Conservation (phyloP, 2,113 vertebrate genomes). For the Neopipo cinnamomea region DNA sequence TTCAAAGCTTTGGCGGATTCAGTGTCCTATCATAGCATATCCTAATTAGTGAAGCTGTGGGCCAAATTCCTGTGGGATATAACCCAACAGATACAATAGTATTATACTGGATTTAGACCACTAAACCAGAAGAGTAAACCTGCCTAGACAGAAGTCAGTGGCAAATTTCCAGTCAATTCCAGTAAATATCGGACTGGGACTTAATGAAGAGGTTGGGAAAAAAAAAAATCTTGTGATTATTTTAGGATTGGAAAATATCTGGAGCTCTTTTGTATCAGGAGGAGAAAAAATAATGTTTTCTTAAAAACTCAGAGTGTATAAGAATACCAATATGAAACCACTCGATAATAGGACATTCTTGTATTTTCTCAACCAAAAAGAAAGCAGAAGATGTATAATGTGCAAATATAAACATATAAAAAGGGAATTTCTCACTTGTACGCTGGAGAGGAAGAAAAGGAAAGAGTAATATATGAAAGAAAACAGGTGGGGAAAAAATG, state of each 20-base stretch:
- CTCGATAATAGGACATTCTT: neutral
- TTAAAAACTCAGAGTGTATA: neutral
- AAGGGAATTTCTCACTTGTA: neutral
- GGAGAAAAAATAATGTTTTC: neutral
- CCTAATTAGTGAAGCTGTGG: slow-evolving; percentile 46
- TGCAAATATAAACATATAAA: neutral
- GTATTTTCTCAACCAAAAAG: neutral
- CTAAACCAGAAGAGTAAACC: neutral
- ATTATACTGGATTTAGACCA: slow-evolving; percentile 9
- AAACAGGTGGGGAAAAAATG: neutral
- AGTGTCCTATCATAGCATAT: slow-evolving; percentile 32
- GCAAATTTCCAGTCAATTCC: neutral
- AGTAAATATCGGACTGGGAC: neutral
- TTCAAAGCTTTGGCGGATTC: slow-evolving; percentile 51
- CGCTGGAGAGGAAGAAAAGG: neutral
- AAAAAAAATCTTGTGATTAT: neutral
- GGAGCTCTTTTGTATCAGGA: neutral
- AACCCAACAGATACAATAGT: neutral
- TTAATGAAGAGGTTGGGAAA: neutral
- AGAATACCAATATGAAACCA: neutral
- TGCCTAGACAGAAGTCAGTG: neutral
- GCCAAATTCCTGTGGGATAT: neutral
- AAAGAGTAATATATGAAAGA: neutral
- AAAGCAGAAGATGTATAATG: neutral
- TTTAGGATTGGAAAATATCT: neutral